Evolutionary conservation across 1,140 invertebrate species (phyloP).

Genomic region (Triops longicaudatus): DNA sequence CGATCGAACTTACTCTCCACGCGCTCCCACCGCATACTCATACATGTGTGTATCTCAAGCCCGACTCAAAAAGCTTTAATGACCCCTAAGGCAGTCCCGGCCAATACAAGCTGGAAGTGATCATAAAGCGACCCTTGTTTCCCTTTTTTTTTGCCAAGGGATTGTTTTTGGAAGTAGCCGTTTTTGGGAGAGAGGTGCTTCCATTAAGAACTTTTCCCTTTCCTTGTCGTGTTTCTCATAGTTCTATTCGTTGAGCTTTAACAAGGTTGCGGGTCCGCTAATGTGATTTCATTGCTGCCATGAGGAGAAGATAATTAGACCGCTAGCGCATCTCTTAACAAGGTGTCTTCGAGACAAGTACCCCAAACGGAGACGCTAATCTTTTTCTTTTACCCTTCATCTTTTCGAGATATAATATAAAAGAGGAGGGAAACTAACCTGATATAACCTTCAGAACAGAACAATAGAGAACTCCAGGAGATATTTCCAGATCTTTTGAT

Average conservation of each 20-base stretch:
- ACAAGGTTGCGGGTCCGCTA: constrained; percentile 2
- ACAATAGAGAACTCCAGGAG: neutral
- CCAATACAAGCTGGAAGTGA: neutral
- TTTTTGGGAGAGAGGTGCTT: neutral
- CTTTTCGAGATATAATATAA: neutral
- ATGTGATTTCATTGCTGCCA: constrained; percentile 8
- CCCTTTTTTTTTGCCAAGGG: neutral
- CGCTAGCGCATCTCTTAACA: neutral
- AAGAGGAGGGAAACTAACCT: neutral
- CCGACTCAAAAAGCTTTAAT: neutral
- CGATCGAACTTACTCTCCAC: neutral
- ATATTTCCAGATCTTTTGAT: neutral
- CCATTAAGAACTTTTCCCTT: neutral
- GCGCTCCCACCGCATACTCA: neutral
- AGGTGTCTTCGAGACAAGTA: neutral
- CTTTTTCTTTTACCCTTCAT: too few relatives aligned
- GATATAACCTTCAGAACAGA: neutral
- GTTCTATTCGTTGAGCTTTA: neutral
- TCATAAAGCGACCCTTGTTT: neutral
- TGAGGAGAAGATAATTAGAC: constrained; percentile 12
- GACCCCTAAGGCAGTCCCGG: neutral
- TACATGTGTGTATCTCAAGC: neutral
- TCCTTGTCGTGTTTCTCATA: neutral
- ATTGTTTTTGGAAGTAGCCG: neutral
- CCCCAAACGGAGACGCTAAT: too few relatives aligned